A percentile compares a stretch with the other conserved stretches of the same genome.
These are phyloP conservation scores for Drosophila demipolita DNA, from an alignment of 2,888 invertebrate species.

Conservation along the genomic window DNA sequence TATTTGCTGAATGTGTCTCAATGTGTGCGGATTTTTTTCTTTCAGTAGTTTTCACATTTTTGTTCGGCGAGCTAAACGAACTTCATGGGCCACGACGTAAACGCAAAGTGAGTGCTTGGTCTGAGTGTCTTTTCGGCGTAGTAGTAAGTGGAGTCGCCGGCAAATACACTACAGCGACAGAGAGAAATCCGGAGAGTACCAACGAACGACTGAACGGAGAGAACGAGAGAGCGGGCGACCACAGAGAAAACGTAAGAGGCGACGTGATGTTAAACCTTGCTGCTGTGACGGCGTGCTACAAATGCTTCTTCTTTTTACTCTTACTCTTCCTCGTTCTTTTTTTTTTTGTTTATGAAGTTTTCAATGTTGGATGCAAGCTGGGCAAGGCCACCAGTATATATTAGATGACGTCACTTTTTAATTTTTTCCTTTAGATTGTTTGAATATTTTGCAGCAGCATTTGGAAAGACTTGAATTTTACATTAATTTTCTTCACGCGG, in stretches of 20 bases:
- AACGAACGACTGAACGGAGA: background rate
- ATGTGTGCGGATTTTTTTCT: slow-evolving; percentile 47
- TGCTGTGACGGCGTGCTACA: slow-evolving; percentile 30
- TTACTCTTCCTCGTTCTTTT: background rate
- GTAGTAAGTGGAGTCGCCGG: slow-evolving; percentile 70
- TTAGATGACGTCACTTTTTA: slow-evolving; percentile 23
- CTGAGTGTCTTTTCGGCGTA: slow-evolving; percentile 51
- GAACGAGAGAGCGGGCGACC: slow-evolving; percentile 10
- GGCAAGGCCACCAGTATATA: slow-evolving; percentile 18
- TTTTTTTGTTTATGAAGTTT: slow-evolving; percentile 14
- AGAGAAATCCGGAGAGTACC: slow-evolving; percentile 47
- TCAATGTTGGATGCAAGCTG: slow-evolving; percentile 4
- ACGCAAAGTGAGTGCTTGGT: slow-evolving; percentile 66
- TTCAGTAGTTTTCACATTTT: slow-evolving; percentile 54
- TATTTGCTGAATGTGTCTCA: slow-evolving; percentile 36
- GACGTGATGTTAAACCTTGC: slow-evolving; percentile 33
- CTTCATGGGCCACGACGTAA: slow-evolving; percentile 74
- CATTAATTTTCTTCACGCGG: slow-evolving; percentile 39
- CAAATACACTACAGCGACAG: slow-evolving; percentile 49
- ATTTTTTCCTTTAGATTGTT: slow-evolving; percentile 7
- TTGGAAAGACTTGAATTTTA: slow-evolving; percentile 7
- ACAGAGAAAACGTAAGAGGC: slow-evolving; percentile 57
- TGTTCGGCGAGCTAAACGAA: slow-evolving; percentile 62
- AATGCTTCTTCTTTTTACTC: background rate
- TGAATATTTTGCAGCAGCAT: background rate